These are phyloP conservation scores for Smittia sp. DNA, from an alignment of 2,888 invertebrate species.

Conservation along the genomic window DNA sequence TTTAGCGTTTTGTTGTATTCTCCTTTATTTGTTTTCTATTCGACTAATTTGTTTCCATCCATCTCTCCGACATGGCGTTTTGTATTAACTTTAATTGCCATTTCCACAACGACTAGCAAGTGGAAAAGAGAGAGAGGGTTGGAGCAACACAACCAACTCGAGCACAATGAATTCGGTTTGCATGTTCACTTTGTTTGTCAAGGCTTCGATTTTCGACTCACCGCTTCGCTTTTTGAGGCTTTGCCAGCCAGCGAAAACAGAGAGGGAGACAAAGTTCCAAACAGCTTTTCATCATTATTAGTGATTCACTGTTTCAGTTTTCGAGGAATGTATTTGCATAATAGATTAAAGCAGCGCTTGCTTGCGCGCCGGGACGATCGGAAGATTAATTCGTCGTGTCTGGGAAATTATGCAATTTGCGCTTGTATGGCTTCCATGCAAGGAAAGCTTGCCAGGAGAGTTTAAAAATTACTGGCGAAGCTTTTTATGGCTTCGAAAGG, in stretches of 20 bases:
- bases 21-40: neutral
- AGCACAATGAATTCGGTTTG: neutral
- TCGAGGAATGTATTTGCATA: conserved; percentile 30
- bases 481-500: conserved; percentile 20
- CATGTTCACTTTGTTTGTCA: conserved; percentile 12
- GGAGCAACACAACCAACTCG: neutral
- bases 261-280: too few relatives aligned
- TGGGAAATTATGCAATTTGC: conserved; percentile 29
- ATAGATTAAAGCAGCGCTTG: conserved; percentile 7
- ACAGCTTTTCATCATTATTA: conserved; percentile 15
- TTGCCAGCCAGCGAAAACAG: neutral
- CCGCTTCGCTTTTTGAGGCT: neutral
- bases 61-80: conserved; percentile 15
- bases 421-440: conserved; percentile 34
- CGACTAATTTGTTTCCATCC: conserved; percentile 30
- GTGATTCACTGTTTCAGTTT: neutral
- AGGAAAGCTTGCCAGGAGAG: too few relatives aligned
- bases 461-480: neutral
- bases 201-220: conserved; percentile 14
- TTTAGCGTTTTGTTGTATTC: neutral
- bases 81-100: conserved; percentile 39
- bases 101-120: neutral
- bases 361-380: too few relatives aligned
- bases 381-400: conserved; percentile 31
- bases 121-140: neutral